phyloP scores from a whole-genome alignment of 2,888 invertebrate species.

The Acleris literana region DNA sequence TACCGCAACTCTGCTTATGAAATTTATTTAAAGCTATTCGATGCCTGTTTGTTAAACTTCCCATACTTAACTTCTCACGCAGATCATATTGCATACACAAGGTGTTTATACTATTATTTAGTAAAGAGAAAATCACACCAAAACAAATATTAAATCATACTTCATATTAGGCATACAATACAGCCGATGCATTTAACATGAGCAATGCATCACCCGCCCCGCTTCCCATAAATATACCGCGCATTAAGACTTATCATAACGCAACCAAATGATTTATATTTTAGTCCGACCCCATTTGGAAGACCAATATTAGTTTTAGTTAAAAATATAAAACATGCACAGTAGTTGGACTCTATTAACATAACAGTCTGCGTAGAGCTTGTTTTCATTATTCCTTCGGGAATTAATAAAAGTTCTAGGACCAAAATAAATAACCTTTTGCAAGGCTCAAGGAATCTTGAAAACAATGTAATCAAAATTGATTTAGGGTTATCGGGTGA shows the following conservation, averaged over 20 bases:
- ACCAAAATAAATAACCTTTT: too few relatives aligned
- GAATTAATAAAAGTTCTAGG: too few relatives aligned
- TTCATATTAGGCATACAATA: background rate
- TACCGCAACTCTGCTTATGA: too few relatives aligned
- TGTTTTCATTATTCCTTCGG: too few relatives aligned
- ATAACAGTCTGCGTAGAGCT: too few relatives aligned
- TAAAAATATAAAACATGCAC: slow-evolving; percentile 1
- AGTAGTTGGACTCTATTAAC: too few relatives aligned
- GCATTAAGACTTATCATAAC: slow-evolving; percentile 30
- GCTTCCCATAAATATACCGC: slow-evolving; percentile 29
- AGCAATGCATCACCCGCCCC: slow-evolving; percentile 14
- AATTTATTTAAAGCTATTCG: too few relatives aligned
- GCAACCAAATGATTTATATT: slow-evolving; percentile 23
- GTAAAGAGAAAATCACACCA: background rate
- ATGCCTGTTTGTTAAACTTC: too few relatives aligned
- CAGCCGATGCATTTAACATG: slow-evolving; percentile 23
- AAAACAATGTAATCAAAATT: background rate
- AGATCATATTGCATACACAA: too few relatives aligned
- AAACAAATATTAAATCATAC: background rate
- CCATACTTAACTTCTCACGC: too few relatives aligned
- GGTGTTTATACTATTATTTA: too few relatives aligned
- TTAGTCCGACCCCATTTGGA: slow-evolving; percentile 24
- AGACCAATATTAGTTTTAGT: slow-evolving; percentile 13
- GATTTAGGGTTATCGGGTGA: background rate
- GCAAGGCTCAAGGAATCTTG: background rate